These are phyloP conservation scores for Zoanthus gigantus DNA, from an alignment of 92 coral and sea anemone genomes.

Conservation along the genomic window DNA sequence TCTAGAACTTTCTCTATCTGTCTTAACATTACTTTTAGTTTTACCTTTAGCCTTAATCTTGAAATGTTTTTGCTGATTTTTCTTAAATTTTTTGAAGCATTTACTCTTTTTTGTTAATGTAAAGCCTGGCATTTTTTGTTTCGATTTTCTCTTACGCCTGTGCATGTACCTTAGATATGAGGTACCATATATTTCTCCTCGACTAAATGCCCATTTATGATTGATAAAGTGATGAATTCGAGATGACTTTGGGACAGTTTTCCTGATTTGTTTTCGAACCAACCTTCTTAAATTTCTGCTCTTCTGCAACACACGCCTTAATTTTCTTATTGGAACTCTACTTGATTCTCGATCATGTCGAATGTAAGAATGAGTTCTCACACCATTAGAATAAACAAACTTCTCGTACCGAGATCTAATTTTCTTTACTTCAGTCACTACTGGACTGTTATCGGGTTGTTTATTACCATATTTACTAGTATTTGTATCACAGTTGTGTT, in stretches of 20 bases:
- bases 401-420: conserved; percentile 30
- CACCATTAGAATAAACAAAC: conserved; percentile 28
- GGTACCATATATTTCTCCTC: conserved; percentile 30
- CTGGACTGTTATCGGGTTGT: conserved; percentile 32
- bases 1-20: conserved; percentile 24
- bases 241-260: conserved; percentile 30
- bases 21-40: conserved; percentile 22
- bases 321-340: conserved; percentile 25
- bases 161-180: conserved; percentile 29
- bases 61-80: conserved; percentile 23
- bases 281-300: conserved; percentile 28
- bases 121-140: conserved; percentile 26
- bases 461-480: conserved; percentile 27
- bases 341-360: conserved; percentile 30
- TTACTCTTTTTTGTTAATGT: conserved; percentile 19
- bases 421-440: conserved; percentile 28
- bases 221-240: conserved; percentile 28
- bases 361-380: conserved; percentile 27
- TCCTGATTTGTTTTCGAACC: conserved; percentile 27
- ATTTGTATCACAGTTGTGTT: conserved; percentile 30
- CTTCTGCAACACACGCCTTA: conserved; percentile 31
- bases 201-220: conserved; percentile 29
- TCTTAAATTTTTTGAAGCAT: conserved; percentile 22
- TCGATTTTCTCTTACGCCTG: conserved; percentile 30
- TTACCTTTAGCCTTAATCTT: conserved; percentile 24